Evolutionary conservation across 2,113 vertebrate species (phyloP), one percentile per base, ranked within the genome.

Genomic region (Eulemur rufifrons): DNA sequence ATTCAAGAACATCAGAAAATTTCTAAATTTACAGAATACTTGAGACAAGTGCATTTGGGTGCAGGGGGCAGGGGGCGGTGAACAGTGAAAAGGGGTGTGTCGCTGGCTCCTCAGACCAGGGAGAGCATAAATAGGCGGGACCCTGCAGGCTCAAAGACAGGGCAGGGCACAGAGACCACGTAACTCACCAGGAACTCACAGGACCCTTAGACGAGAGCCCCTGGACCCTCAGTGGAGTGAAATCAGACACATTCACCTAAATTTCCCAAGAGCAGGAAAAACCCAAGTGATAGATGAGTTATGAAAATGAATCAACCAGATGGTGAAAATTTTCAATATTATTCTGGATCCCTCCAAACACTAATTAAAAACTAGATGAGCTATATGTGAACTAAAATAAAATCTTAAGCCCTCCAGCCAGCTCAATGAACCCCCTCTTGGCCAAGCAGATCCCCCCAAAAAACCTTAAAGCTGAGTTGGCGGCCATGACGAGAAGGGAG

Each of bases 131-230:
- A 13, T 11, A 42, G 27, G 27, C 1, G 7, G 47, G 50, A 20
- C 4, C 3, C 3, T 17, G 2, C 27, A 42, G n/a, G 9, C 3
- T 20, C 34, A 84, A 25, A 76, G n/a, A 69, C 3, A 68, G 18
- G 25, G 37, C 2, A 25, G 56, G 13, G 9, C 6, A 3, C 2
- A 4, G 0, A 61, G 47, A 6, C 1, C 23, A 27, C 2, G 2
- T 17, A 3, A 76, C 1, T 2, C 13, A 11, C 54, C n/a, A 54
- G 27, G 42, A 85, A 32, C 7, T 45, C 27, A 86, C 20, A 47
- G 61, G 42, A 56, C 17, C 29, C 39, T 45, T 56, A 15, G 37
- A 68, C 1, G 4, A 45, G 39, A 18, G 37, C 29, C 39, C n/a
- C 39, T n/a, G 64, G 14, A 37, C 6, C 15, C 39, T 50, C 10